Base-by-base conservation (phyloP, 2,797 vertebrate genomes). In the Mico argentatus region DNA sequence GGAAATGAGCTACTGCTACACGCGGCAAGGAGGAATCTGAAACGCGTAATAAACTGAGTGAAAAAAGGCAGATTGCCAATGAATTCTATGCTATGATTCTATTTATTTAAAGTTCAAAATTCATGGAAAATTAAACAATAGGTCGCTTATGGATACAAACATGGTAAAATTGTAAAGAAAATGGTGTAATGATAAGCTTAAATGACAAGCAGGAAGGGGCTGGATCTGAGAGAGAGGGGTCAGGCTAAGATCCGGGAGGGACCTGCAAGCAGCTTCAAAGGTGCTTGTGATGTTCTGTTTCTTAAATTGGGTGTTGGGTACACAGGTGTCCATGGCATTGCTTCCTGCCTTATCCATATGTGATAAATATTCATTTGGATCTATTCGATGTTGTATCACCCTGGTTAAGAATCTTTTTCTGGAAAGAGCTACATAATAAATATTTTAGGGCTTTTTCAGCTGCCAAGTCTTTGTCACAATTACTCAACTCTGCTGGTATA, bases 101-200 rank as follows among this genome's bases (percentile, higher is more conserved):
- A 87, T 79, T 77, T 61, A 93, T 46, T 80, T 75, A 61, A 90
- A 80, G 73, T 57, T 44, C 33, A 46, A 82, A 90, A 81, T 11
- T 12, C 44, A 59, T 44, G 79, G 64, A 64, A 95, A 76, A 33
- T 70, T 50, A 82, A 93, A 73, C 20, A 72, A 5, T 70, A 1
- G 30, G 10, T 79, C 8, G 10, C 36, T 70, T 92, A 55, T 41
- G 55, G 14, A 57, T 41, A 48, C 3, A 50, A 57, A 57, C 36
- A 30, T 1, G 11, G 72, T 39, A 76, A 20, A 39, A 24, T 30
- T 57, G 44, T 14, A 87, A 55, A 57, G 26, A n/a, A 77, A 46
- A 46, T 8, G 73, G 1, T 20, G 17, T 33, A 39, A 17, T 46
- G 8, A 26, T n/a, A 61, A 75, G 46, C 9, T 67, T 8, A 48